Conservation (phyloP, 2,113 vertebrate genomes). For the Gulo gulo region DNA sequence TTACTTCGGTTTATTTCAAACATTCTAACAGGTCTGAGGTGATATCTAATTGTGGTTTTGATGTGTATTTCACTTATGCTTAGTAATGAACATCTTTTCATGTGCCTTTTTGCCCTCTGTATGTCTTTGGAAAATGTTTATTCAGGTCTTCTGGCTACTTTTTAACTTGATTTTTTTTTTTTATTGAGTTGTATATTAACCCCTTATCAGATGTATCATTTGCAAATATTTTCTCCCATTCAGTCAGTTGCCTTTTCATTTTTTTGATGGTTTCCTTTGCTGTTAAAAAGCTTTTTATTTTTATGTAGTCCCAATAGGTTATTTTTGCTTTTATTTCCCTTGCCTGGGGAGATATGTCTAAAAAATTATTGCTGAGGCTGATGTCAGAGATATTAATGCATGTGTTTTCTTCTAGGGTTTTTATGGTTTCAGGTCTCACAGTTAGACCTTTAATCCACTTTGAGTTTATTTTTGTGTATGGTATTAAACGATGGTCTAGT, state of each 20-base stretch:
- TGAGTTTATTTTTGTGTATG: neutral
- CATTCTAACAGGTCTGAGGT: neutral
- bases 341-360: neutral
- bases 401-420: neutral
- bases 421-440: neutral
- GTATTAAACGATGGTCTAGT: neutral
- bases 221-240: neutral
- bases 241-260: neutral
- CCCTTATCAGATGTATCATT: neutral
- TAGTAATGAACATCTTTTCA: neutral
- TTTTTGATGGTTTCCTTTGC: neutral
- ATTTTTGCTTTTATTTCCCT: neutral
- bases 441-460: neutral
- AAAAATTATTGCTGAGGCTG: neutral
- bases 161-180: neutral
- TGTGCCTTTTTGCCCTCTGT: neutral
- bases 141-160: neutral
- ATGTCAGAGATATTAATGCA: neutral
- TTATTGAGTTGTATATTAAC: neutral
- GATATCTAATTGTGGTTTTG: neutral
- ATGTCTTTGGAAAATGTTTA: neutral
- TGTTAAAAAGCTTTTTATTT: neutral
- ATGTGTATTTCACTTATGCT: neutral
- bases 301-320: neutral
- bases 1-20: neutral